These are phyloP conservation scores for Melanitta fusca DNA, from an alignment of 2,797 vertebrate genomes.

Conservation along the genomic window DNA sequence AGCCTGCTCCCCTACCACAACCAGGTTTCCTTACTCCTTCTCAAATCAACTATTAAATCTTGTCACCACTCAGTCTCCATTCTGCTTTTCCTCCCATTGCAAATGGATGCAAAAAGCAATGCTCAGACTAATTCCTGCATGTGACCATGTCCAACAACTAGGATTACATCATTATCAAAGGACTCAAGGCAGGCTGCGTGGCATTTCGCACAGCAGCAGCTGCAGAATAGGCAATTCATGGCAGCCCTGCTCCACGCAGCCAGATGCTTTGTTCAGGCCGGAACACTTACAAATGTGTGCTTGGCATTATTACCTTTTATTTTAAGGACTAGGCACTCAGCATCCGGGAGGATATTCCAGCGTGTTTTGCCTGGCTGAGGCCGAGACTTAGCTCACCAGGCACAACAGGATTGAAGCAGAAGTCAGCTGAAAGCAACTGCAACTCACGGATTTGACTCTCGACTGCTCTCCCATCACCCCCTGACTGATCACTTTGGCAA, in stretches of 20 bases:
- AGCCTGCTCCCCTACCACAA: background rate
- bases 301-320: background rate
- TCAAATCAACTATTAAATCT: background rate
- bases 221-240: slow-evolving; percentile 1
- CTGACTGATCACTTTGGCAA: background rate
- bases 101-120: background rate
- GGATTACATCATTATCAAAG: background rate
- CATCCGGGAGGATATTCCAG: background rate
- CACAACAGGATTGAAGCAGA: background rate
- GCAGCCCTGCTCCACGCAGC: background rate
- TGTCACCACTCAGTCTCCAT: background rate
- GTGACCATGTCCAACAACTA: background rate
- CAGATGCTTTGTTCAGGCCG: background rate
- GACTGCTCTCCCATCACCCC: background rate
- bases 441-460: background rate
- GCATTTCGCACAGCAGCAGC: slow-evolving; percentile 6
- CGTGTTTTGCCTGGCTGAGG: background rate
- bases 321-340: background rate
- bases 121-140: background rate
- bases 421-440: slow-evolving; percentile 11
- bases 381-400: background rate
- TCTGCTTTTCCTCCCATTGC: background rate
- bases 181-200: background rate
- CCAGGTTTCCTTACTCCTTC: background rate
- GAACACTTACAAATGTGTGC: background rate